These are phyloP conservation scores for Percopsis omiscomaycus DNA, from an alignment of 2,797 vertebrate species.

Conservation along the genomic window DNA sequence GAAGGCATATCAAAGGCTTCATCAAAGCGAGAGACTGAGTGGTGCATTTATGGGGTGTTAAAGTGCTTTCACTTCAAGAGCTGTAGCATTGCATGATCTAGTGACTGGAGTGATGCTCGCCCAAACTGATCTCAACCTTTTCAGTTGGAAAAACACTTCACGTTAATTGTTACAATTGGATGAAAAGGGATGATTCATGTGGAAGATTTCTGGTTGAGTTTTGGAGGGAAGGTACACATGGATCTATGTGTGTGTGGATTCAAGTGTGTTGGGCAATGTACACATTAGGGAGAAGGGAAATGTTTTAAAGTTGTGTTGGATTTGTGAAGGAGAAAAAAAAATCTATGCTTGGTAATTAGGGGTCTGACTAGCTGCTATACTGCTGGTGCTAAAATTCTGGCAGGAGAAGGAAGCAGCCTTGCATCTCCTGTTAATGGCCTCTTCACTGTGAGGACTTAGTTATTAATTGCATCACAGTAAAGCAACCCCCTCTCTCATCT, in stretches of 20 bases:
- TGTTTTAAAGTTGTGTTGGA: conserved; percentile 39
- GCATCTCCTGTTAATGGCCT: conserved; percentile 61
- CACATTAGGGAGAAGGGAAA: conserved; percentile 42
- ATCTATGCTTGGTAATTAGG: conserved; percentile 39
- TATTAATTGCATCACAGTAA: conserved; percentile 59
- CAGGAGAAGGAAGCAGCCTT: conserved; percentile 46
- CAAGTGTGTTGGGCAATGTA: conserved; percentile 32
- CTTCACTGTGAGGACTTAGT: conserved; percentile 50
- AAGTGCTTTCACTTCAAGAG: conserved; percentile 61
- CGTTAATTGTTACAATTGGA: conserved; percentile 52
- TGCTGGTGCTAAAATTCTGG: conserved; percentile 40
- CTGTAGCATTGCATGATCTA: conserved; percentile 60
- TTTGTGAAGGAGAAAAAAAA: conserved; percentile 40
- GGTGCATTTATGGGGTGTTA: conserved; percentile 62
- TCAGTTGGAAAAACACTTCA: conserved; percentile 62
- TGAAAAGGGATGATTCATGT: conserved; percentile 57
- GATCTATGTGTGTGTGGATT: neutral
- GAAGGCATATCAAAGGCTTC: conserved; percentile 67
- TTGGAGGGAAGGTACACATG: conserved; percentile 8
- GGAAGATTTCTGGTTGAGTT: conserved; percentile 43
- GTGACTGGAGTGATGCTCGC: conserved; percentile 63
- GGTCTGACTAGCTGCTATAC: conserved; percentile 30
- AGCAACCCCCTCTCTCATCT: conserved; percentile 25
- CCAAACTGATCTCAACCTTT: conserved; percentile 56
- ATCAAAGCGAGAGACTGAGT: conserved; percentile 65